A percentile compares a stretch with the other conserved stretches of the same genome.
Evolutionary conservation across 2,797 vertebrate genomes (phyloP).

Genomic region (Takifugu rubripes): DNA sequence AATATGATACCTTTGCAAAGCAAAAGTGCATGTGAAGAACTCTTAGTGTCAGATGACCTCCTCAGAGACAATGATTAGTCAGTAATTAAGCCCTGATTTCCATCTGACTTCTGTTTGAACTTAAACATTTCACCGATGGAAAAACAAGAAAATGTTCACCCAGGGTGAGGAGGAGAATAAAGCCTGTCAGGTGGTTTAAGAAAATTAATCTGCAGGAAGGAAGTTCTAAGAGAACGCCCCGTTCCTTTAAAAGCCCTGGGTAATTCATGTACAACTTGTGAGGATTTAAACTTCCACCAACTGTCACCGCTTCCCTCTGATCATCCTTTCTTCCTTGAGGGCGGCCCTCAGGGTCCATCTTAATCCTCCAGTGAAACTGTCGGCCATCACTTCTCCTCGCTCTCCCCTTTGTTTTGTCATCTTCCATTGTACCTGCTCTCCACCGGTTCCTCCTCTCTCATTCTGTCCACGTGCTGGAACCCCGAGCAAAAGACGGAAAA

Average conservation of each 20-base stretch:
- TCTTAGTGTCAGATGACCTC: no score
- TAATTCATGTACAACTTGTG: conserved; percentile 43
- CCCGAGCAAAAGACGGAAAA: conserved; percentile 19
- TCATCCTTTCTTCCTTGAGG: conserved; percentile 43
- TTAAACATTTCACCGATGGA: not conserved
- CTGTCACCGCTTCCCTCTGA: conserved; percentile 55
- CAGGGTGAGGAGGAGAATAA: conserved; percentile 3
- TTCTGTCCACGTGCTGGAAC: conserved; percentile 9
- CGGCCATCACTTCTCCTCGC: conserved; percentile 3
- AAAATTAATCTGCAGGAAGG: conserved; percentile 14
- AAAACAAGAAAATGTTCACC: not conserved
- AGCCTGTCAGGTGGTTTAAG: conserved; percentile 18
- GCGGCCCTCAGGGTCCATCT: conserved; percentile 40
- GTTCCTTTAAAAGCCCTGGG: conserved; percentile 31
- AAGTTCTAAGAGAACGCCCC: conserved; percentile 34
- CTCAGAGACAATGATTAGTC: no score
- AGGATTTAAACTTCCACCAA: conserved; percentile 41
- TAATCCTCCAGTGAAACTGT: conserved; percentile 49
- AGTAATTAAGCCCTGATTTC: no score
- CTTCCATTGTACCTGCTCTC: conserved; percentile 9
- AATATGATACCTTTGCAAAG: no score
- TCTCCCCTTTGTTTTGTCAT: conserved; percentile 10
- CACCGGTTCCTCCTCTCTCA: conserved; percentile 9
- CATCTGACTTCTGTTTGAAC: no score
- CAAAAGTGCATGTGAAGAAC: no score